Evolutionary conservation across 2,113 vertebrate species (phyloP).

Genomic region (Dasypus novemcinctus): DNA sequence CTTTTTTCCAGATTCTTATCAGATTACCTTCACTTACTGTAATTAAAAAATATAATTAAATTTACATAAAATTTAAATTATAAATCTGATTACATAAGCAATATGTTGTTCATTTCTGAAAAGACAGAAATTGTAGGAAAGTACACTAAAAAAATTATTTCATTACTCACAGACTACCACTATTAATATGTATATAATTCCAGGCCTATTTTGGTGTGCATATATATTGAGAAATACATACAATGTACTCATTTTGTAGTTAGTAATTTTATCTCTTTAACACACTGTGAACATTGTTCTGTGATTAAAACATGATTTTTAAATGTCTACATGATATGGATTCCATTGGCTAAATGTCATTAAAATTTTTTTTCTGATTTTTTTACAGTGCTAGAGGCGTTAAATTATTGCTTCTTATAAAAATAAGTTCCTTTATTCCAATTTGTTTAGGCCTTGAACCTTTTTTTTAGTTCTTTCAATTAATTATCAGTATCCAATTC

Average conservation of each 20-base stretch:
- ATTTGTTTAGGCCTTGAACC: not conserved
- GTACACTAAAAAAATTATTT: not conserved
- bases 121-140: not conserved
- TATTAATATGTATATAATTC: not conserved
- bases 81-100: not conserved
- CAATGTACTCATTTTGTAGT: not conserved
- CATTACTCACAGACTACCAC: not conserved
- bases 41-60: not conserved
- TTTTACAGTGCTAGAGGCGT: not conserved
- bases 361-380: not conserved
- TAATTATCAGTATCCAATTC: not conserved
- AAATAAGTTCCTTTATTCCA: not conserved
- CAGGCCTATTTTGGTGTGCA: not conserved
- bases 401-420: not conserved
- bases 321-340: not conserved
- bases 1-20: not conserved
- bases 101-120: constrained; percentile 12
- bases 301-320: not conserved
- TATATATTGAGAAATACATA: not conserved
- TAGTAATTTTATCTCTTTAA: not conserved
- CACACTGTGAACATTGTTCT: not conserved
- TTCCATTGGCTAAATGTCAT: not conserved
- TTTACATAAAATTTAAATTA: too few relatives aligned
- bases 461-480: not conserved
- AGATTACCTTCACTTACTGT: not conserved